Conservation (phyloP, 2,888 invertebrate species). For the Cepaea hortensis region DNA sequence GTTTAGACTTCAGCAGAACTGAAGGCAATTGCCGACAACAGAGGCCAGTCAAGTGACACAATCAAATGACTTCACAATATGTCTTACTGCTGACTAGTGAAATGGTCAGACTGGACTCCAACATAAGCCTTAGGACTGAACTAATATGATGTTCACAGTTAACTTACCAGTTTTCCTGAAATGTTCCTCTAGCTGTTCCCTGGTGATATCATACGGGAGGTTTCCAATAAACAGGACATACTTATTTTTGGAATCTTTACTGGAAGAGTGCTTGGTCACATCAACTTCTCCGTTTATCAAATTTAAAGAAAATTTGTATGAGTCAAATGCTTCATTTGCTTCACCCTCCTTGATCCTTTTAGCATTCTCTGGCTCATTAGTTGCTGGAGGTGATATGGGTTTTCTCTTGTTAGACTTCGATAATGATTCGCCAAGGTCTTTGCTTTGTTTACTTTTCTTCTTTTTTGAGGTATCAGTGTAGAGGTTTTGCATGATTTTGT, state of each 20-base stretch:
- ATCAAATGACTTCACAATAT: too few relatives aligned
- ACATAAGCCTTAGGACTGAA: too few relatives aligned
- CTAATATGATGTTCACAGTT: too few relatives aligned
- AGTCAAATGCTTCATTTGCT: constrained; percentile 38
- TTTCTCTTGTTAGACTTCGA: constrained; percentile 23
- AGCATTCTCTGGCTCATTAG: constrained; percentile 8
- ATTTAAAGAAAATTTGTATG: constrained; percentile 44
- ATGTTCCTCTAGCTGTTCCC: constrained; percentile 70
- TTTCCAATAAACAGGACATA: constrained; percentile 71
- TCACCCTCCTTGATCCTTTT: constrained; percentile 25
- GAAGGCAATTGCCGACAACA: too few relatives aligned
- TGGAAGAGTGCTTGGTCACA: constrained; percentile 3
- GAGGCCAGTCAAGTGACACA: too few relatives aligned
- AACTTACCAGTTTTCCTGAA: constrained; percentile 68
- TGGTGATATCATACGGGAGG: constrained; percentile 65
- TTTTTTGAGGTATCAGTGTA: constrained; percentile 14
- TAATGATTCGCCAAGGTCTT: constrained; percentile 17
- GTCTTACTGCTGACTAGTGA: too few relatives aligned
- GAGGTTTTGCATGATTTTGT: constrained; percentile 44
- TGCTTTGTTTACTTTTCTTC: constrained; percentile 32
- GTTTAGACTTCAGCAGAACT: too few relatives aligned
- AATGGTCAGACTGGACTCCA: too few relatives aligned
- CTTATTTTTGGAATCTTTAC: constrained; percentile 56
- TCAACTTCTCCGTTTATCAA: constrained; percentile 44
- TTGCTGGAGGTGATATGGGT: background rate